These are phyloP conservation scores for Pantherophis guttatus DNA, from an alignment of 2,113 vertebrate species.

Conservation along the genomic window DNA sequence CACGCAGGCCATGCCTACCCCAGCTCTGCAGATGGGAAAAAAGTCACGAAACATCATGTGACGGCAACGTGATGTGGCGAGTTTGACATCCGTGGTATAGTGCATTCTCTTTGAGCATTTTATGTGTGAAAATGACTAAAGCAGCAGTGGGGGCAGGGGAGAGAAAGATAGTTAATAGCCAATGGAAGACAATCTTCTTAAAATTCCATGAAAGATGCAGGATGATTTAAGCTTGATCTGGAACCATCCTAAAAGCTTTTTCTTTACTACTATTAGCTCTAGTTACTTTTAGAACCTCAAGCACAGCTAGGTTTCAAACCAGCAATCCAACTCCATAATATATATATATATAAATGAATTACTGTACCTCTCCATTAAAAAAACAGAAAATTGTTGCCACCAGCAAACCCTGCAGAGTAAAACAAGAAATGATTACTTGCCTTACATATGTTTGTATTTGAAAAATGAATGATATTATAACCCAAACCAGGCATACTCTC, in stretches of 20 bases:
- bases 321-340: neutral
- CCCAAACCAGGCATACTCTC: neutral
- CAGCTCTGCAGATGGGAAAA: too few species aligned
- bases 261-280: neutral
- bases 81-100: neutral
- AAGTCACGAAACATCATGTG: rapidly evolving
- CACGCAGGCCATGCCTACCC: too few species aligned
- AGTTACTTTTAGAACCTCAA: neutral
- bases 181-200: neutral
- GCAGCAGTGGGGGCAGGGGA: neutral
- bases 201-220: neutral
- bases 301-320: neutral
- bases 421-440: constrained; percentile 32
- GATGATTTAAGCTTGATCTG: neutral
- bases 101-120: neutral
- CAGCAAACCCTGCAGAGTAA: constrained; percentile 84
- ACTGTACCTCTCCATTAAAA: constrained; percentile 95
- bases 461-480: neutral
- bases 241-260: neutral
- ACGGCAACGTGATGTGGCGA: too few species aligned
- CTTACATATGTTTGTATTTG: neutral
- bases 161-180: neutral
- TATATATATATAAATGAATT: neutral
- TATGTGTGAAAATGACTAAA: neutral
- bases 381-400: constrained; percentile 99